phyloP scores from a whole-genome alignment of 1,140 invertebrate genomes.

The Ips nitidus region DNA sequence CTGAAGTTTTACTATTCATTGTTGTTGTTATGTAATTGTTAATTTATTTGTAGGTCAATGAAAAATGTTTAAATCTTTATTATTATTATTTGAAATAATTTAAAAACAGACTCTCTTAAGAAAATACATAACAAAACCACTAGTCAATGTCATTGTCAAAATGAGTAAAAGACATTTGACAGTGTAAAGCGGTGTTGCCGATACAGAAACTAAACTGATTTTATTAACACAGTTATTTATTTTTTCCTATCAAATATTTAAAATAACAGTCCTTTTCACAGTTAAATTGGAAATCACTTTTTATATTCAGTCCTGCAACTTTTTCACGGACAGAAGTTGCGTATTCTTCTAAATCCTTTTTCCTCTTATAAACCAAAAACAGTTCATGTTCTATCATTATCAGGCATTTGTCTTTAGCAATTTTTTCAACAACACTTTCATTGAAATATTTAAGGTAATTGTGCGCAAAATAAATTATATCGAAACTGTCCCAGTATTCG shows the following conservation, averaged over 20 bases:
- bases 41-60: too few species aligned
- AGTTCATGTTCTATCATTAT: conserved; percentile 47
- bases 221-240: background rate
- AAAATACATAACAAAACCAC: too few species aligned
- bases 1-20: background rate
- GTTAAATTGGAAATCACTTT: conserved; percentile 38
- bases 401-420: conserved; percentile 36
- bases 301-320: conserved; percentile 33
- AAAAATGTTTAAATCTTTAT: too few species aligned
- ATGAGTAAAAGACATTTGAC: too few species aligned
- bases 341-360: conserved; percentile 45
- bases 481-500: conserved; percentile 43
- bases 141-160: too few species aligned
- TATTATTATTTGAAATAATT: too few species aligned
- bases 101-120: too few species aligned
- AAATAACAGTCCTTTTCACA: conserved; percentile 44
- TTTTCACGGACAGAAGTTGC: conserved; percentile 37
- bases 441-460: conserved; percentile 44
- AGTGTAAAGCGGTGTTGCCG: too few species aligned
- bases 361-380: conserved; percentile 43
- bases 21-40: too few species aligned
- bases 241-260: conserved; percentile 40
- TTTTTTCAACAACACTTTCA: conserved; percentile 34
- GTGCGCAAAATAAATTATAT: conserved; percentile 46
- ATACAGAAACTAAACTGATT: too few species aligned